Evolutionary conservation across 2,888 invertebrate genomes (phyloP), one percentile per base, ranked within the genome.

Genomic region (Noctua pronuba): DNA sequence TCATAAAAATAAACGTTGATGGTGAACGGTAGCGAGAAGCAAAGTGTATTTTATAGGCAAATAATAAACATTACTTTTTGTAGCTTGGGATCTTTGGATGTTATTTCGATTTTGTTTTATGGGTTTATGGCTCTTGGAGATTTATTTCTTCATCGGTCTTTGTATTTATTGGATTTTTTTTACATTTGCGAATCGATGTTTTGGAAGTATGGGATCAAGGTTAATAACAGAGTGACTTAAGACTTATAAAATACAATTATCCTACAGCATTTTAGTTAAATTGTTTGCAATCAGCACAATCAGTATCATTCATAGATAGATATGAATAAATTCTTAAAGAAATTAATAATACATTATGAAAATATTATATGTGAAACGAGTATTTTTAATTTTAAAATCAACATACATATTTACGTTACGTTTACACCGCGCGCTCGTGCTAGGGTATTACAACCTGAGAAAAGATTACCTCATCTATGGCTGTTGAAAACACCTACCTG

Each of bases 1-100:
- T 55, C 74, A 66, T 83, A 78, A 88, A 86, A 88, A 86, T 85
- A 77, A 86, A 85, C 86, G 86, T 78, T 85, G 84, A 76, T 82
- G 67, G 70, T 44, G 71, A 77, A 83, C 84, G 86, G 85, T 83
- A 83, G 85, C 77, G 65, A 78, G 86, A 74, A 52, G 78, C 73
- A n/a, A 60, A 67, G 64, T 80, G 77, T 75, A 73, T 77, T 84
- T 82, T 79, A 79, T 79, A 80, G 77, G 73, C 76, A 80, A 83
- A 80, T 80, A 83, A 83, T 73, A 86, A 80, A 77, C 77, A 75
- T 83, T 77, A 77, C 67, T 75, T 83, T 65, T 73, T 75, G 74
- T 79, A 41, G 75, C 66, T 70, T 58, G 35, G 55, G 49, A 84
- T 73, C 72, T 73, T 77, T 62, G 69, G 73, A 67, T 82, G 70